phyloP scores from a whole-genome alignment of 2,888 invertebrate genomes.

The Buathra laborator region DNA sequence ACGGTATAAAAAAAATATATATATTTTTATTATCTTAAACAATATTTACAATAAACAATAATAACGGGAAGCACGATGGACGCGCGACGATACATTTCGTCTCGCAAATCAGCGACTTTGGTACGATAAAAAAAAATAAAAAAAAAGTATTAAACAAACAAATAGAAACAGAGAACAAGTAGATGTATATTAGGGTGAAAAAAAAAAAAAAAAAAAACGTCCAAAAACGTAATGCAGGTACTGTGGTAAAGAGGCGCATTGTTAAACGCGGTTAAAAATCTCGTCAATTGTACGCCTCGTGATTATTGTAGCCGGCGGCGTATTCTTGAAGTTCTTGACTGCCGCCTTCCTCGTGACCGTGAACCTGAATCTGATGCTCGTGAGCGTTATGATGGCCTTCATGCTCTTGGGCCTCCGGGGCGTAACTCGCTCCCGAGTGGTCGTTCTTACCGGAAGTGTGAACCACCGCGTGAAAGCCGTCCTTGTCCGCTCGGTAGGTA shows the following conservation, averaged over 20 bases:
- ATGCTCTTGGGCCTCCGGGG: constrained; percentile 59
- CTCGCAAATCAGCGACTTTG: constrained; percentile 37
- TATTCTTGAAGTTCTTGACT: constrained; percentile 61
- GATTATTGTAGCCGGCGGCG: constrained; percentile 59
- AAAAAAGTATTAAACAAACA: neutral
- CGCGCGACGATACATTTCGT: neutral
- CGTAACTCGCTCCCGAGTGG: constrained; percentile 71
- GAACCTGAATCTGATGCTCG: constrained; percentile 37
- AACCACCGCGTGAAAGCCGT: constrained; percentile 81
- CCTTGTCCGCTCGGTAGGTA: constrained; percentile 79
- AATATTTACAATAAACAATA: constrained; percentile 58
- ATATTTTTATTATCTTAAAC: constrained; percentile 47
- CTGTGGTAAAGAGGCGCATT: constrained; percentile 1
- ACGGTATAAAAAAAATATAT: neutral
- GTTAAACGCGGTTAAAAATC: neutral
- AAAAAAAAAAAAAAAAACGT: too few species aligned
- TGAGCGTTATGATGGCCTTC: constrained; percentile 54
- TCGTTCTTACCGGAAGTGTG: constrained; percentile 74
- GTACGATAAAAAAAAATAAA: constrained; percentile 17
- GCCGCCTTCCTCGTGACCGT: constrained; percentile 7
- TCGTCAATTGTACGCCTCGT: constrained; percentile 67
- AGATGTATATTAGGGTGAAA: neutral
- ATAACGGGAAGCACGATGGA: constrained; percentile 24
- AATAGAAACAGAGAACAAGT: neutral
- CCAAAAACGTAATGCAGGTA: constrained; percentile 38